Evolutionary conservation across 2,113 vertebrate species (phyloP).

Genomic region (Macquaria australasica): DNA sequence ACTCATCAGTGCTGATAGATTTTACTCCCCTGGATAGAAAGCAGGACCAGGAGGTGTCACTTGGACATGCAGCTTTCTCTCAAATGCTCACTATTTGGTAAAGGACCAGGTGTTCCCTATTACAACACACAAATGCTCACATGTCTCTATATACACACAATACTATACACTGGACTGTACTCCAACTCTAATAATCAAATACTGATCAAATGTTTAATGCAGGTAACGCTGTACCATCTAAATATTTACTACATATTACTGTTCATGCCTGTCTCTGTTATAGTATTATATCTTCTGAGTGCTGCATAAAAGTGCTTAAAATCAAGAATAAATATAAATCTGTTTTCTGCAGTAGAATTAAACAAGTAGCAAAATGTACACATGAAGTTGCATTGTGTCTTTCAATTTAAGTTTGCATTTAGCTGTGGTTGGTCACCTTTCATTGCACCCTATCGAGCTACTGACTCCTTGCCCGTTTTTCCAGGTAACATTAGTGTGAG

Average conservation of each 20-base stretch:
- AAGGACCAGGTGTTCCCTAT: slow-evolving; percentile 21
- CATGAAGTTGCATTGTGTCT: not conserved
- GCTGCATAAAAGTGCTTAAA: not conserved
- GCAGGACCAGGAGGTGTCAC: slow-evolving; percentile 38
- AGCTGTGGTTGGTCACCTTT: not conserved
- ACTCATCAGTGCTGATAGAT: slow-evolving; percentile 81
- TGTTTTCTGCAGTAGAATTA: not conserved
- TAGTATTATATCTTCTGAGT: not conserved
- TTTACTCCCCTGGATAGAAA: slow-evolving; percentile 71
- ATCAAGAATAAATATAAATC: not conserved
- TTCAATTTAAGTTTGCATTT: not conserved
- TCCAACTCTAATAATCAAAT: slow-evolving; percentile 13
- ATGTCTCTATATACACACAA: not conserved
- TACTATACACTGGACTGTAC: not conserved
- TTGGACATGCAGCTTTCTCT: slow-evolving; percentile 48
- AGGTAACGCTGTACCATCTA: not conserved
- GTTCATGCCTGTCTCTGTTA: slow-evolving; percentile 14
- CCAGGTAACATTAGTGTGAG: not conserved
- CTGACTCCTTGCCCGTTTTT: not conserved
- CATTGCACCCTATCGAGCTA: not conserved
- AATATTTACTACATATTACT: not conserved
- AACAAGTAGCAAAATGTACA: not conserved
- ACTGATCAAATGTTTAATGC: not conserved
- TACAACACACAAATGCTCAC: not conserved
- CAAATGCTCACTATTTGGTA: slow-evolving; percentile 25